A percentile compares a stretch with the other conserved stretches of the same genome.
phyloP scores from a whole-genome alignment of 2,797 vertebrate genomes.

The Enteromius mattozi region DNA sequence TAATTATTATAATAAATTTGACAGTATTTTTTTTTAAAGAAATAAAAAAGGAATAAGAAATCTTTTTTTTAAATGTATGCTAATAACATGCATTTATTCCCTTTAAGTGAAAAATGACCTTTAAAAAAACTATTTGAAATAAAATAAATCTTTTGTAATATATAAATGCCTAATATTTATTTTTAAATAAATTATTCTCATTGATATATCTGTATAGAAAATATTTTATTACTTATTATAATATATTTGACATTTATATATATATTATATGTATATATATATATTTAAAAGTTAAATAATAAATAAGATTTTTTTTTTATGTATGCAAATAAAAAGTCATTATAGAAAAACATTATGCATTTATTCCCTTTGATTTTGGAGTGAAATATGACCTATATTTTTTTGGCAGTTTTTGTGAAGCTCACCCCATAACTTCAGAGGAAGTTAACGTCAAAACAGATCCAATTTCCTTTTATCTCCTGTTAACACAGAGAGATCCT shows the following conservation, averaged over 20 bases:
- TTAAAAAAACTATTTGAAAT: too few relatives aligned
- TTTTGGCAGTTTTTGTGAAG: neutral
- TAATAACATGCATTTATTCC: neutral
- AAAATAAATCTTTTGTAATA: too few relatives aligned
- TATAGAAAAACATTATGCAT: neutral
- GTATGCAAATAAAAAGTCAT: neutral
- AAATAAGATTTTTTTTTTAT: neutral
- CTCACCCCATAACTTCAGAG: neutral
- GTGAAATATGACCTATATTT: neutral
- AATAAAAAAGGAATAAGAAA: neutral
- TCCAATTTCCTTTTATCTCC: constrained; percentile 26
- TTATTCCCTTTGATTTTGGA: neutral
- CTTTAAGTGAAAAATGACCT: too few relatives aligned
- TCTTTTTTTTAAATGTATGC: neutral
- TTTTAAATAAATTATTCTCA: neutral
- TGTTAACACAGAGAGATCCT: constrained; percentile 14
- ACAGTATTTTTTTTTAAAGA: neutral
- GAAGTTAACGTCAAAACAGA: constrained; percentile 30
- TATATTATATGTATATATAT: neutral
- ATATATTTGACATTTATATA: neutral
- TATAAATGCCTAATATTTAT: neutral
- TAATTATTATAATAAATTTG: neutral
- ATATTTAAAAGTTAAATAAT: neutral
- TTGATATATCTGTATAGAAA: neutral
- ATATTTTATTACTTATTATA: neutral